Conservation (phyloP, 2,888 invertebrate species). For the Aquatica leii region DNA sequence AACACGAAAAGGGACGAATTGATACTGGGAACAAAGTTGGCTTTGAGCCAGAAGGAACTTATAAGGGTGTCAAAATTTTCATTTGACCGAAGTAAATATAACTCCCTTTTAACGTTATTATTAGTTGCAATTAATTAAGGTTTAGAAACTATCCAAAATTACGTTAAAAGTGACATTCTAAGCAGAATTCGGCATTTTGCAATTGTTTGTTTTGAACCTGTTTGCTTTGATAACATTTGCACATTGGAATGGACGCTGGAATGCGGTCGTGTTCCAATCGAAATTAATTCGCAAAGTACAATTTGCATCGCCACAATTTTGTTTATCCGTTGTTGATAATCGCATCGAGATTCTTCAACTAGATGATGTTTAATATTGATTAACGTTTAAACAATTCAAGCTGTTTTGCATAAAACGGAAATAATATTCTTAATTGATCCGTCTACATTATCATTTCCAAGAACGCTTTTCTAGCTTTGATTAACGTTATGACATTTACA, state of each 20-base stretch:
- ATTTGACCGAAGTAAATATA: slow-evolving; percentile 8
- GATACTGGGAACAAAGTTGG: slow-evolving; percentile 9
- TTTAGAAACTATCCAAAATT: slow-evolving; percentile 4
- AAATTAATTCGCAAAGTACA: not conserved
- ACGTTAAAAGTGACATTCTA: slow-evolving; percentile 1
- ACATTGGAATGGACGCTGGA: not conserved
- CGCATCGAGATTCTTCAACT: not conserved
- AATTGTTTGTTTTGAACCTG: slow-evolving; percentile 4
- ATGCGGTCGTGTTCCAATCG: not conserved
- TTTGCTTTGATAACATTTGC: slow-evolving; percentile 1
- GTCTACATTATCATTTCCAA: slow-evolving; percentile 9
- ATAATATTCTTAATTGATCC: slow-evolving; percentile 11
- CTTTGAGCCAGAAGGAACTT: slow-evolving; percentile 3
- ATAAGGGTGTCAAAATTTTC: slow-evolving; percentile 13
- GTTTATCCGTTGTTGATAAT: not conserved
- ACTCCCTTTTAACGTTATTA: slow-evolving; percentile 3
- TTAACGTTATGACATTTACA: slow-evolving; percentile 10
- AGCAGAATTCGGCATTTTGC: not conserved
- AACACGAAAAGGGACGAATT: slow-evolving; percentile 14
- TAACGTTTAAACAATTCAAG: not conserved
- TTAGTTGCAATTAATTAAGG: slow-evolving; percentile 1
- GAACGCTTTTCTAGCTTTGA: slow-evolving; percentile 6
- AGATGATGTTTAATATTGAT: not conserved
- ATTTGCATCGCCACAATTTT: not conserved
- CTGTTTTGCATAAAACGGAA: slow-evolving; percentile 11